Conservation (phyloP, 2,888 invertebrate species). For the Exocentrus adspersus region DNA sequence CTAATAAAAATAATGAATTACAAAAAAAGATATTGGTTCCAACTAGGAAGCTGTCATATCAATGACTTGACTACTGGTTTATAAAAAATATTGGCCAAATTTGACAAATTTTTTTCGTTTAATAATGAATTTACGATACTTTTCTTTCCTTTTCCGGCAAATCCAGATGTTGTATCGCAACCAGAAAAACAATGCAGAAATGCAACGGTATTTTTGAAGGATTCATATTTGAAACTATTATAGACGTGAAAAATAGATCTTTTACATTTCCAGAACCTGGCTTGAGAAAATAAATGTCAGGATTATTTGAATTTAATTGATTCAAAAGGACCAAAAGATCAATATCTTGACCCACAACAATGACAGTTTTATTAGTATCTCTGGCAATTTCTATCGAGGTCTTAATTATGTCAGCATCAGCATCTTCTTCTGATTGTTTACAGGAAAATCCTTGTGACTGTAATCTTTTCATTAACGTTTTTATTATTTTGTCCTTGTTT, state of each 20-base stretch:
- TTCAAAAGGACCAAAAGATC: background rate
- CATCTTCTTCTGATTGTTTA: background rate
- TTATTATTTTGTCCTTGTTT: background rate
- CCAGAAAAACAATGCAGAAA: constrained; percentile 30
- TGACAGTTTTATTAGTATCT: background rate
- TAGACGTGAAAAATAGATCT: constrained; percentile 33
- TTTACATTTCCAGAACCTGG: constrained; percentile 32
- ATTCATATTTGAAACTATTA: constrained; percentile 42
- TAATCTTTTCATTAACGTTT: background rate
- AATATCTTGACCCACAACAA: background rate
- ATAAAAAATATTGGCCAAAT: too few species aligned
- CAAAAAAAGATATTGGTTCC: too few species aligned
- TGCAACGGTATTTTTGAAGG: constrained; percentile 33
- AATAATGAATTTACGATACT: too few species aligned
- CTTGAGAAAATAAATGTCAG: constrained; percentile 30
- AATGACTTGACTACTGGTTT: too few species aligned
- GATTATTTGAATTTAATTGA: background rate
- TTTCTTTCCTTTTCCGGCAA: constrained; percentile 21
- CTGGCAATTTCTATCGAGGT: background rate
- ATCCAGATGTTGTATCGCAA: constrained; percentile 35
- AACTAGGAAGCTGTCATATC: too few species aligned
- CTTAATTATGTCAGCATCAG: background rate
- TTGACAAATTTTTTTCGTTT: too few species aligned
- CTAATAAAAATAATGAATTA: too few species aligned
- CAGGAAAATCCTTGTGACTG: background rate